These are phyloP conservation scores for Drosophila subpulchrella DNA, from an alignment of 1,140 invertebrate species.

Conservation along the genomic window DNA sequence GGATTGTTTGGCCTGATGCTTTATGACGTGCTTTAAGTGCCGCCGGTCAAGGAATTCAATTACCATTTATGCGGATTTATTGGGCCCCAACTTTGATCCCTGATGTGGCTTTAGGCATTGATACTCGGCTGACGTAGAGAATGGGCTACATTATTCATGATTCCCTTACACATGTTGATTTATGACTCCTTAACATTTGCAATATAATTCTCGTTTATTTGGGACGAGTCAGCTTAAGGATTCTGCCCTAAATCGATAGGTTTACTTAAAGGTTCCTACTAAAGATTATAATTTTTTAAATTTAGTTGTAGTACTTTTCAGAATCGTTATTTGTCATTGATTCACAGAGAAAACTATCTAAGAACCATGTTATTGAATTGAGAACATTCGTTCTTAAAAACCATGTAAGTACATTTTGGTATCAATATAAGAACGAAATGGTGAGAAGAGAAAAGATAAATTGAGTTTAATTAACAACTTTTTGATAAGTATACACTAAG, in stretches of 20 bases:
- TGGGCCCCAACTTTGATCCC: conserved; percentile 10
- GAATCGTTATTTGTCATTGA: too few species aligned
- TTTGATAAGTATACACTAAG: too few species aligned
- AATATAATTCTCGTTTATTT: not conserved
- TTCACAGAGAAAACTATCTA: too few species aligned
- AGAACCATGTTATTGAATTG: too few species aligned
- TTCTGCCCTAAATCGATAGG: not conserved
- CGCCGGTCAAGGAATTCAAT: conserved; percentile 46
- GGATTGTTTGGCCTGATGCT: conserved; percentile 19
- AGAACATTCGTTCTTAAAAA: too few species aligned
- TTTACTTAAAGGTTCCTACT: not conserved
- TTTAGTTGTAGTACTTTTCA: too few species aligned
- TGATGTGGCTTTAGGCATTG: conserved; percentile 7
- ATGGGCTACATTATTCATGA: conserved; percentile 18
- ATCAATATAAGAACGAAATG: too few species aligned
- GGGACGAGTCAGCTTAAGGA: too few species aligned
- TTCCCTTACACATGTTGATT: not conserved
- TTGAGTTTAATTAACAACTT: too few species aligned
- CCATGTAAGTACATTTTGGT: too few species aligned
- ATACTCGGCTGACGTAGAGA: not conserved
- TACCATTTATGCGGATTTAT: conserved; percentile 45
- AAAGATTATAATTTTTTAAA: not conserved
- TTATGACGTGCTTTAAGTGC: conserved; percentile 27
- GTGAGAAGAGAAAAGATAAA: too few species aligned
- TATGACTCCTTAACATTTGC: not conserved